Base-by-base conservation (phyloP, 2,888 invertebrate species). In the Brenthis ino region DNA sequence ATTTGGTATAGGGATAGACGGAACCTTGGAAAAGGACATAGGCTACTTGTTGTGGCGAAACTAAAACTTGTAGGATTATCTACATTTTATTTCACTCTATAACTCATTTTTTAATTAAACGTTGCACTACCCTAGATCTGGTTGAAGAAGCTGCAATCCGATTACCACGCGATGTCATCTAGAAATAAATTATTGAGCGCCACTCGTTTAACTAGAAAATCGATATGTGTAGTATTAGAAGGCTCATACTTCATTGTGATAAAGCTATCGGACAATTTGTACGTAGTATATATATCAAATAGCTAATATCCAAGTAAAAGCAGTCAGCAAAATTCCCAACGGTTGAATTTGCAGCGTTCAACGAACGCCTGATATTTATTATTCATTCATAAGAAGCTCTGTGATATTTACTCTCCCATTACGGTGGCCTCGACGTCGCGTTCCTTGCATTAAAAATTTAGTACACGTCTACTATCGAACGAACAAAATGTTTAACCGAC, bases 361-460 rank as follows among this genome's bases (percentile, higher is more conserved):
- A 78, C 77, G 77, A 76, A 74, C 78, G 75, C 80, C 80, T 80
- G 78, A 80, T 86, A 85, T 87, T 80, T 89, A 88, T 91, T 87
- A 91, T 90, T 90, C 85, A 91, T 87, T 85, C 86, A 86, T 87
- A 85, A 87, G 85, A 85, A 88, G 86, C 85, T 82, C 84, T 81
- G 82, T 84, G 87, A 88, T 91, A 88, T 91, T 91, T 91, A 90
- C 88, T 85, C 84, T 83, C 82, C 88, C 87, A 90, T 90, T 89
- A 89, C 86, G 79, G 84, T 77, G 84, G 82, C 82, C 82, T 82
- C 78, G 73, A 79, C 85, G 87, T 87, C 87, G 85, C 86, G 81
- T 86, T 85, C 82, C 85, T 85, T 81, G 80, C 84, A 86, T 89
- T 89, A 88, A 88, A 88, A 85, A 89, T 89, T 84, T 83, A 89